Percentiles rank a stretch among this genome's conserved stretches.
These are phyloP conservation scores for Urosaurus nigricauda DNA, from an alignment of 2,797 vertebrate species.

Conservation along the genomic window DNA sequence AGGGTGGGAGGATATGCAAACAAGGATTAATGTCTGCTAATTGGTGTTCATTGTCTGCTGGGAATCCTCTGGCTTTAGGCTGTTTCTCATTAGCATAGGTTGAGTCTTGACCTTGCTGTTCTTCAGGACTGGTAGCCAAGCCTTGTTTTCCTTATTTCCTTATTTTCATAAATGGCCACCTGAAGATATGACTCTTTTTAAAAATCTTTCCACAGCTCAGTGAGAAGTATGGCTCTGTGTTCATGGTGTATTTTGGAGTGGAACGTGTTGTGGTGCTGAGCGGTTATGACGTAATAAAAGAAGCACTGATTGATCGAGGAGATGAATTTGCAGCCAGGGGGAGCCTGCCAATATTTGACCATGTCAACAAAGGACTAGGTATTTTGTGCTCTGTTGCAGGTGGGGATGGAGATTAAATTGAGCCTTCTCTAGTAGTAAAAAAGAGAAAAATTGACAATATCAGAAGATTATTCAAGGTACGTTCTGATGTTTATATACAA, in stretches of 20 bases:
- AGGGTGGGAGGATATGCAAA: no score
- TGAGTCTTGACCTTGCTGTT: no score
- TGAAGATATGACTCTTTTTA: not conserved
- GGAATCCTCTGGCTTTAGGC: no score
- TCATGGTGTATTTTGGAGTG: conserved; percentile 64
- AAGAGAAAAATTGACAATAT: not conserved
- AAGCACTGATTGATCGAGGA: conserved; percentile 70
- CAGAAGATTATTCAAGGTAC: not conserved
- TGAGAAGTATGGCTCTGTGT: conserved; percentile 70
- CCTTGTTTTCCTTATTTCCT: no score
- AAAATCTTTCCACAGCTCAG: conserved; percentile 65
- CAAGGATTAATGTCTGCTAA: no score
- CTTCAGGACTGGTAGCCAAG: no score
- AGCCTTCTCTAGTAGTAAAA: not conserved
- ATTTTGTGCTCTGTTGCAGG: not conserved
- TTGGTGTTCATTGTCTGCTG: no score
- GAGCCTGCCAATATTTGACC: rapidly evolving
- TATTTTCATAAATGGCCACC: not conserved
- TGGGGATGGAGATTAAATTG: not conserved
- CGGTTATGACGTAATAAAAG: conserved; percentile 72
- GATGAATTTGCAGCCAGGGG: conserved; percentile 69
- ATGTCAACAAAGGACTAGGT: conserved; percentile 20
- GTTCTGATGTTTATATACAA: not conserved
- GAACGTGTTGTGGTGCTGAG: conserved; percentile 64
- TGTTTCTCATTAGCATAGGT: no score